Percentiles rank a stretch among this genome's conserved stretches.
Evolutionary conservation across 2,113 vertebrate species (phyloP).

Genomic region (Gymnorhina tibicen): DNA sequence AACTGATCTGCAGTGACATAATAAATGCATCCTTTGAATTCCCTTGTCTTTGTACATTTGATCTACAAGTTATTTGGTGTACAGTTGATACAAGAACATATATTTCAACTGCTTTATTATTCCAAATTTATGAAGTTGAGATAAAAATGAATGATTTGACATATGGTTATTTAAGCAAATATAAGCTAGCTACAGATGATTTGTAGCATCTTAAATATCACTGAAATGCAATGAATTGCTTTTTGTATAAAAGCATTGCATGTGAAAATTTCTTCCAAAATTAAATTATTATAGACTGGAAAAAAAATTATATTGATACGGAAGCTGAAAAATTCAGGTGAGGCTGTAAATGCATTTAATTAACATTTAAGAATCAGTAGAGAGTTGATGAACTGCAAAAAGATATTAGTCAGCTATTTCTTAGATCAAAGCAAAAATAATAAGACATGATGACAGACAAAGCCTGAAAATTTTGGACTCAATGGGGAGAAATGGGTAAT

Average conservation of each 20-base stretch:
- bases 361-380: not conserved
- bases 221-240: not conserved
- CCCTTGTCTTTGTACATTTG: not conserved
- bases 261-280: not conserved
- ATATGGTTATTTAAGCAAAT: not conserved
- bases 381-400: not conserved
- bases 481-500: not conserved
- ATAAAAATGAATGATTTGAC: not conserved
- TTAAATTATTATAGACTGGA: not conserved
- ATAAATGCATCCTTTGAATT: conserved; percentile 31
- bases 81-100: not conserved
- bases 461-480: not conserved
- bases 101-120: not conserved
- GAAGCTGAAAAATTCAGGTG: not conserved
- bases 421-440: not conserved
- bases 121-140: not conserved
- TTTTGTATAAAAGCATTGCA: not conserved
- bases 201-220: not conserved
- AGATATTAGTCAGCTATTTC: not conserved
- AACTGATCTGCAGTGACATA: conserved; percentile 43
- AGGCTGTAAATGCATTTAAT: not conserved
- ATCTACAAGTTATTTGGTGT: not conserved
- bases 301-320: not conserved
- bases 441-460: not conserved
- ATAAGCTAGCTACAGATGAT: not conserved